Conservation (phyloP, 2,888 invertebrate genomes). For the Agrilus cyanescens region DNA sequence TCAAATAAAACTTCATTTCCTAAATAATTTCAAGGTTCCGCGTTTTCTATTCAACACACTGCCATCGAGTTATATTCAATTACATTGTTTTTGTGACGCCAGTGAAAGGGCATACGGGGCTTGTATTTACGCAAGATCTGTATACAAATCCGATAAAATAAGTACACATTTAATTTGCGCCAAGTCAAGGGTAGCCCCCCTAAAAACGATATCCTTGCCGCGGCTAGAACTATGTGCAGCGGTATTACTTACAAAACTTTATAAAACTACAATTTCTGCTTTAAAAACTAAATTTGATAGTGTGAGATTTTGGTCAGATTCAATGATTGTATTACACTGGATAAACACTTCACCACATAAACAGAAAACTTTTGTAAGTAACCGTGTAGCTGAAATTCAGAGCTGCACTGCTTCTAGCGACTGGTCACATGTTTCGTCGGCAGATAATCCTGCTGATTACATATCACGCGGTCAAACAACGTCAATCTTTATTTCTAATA, state of each 20-base stretch:
- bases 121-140: conserved; percentile 15
- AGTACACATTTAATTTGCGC: too few species aligned
- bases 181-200: conserved; percentile 19
- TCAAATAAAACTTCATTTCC: neutral
- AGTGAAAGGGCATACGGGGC: conserved; percentile 16
- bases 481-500: neutral
- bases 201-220: conserved; percentile 16
- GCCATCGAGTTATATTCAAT: conserved; percentile 5
- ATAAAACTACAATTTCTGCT: too few species aligned
- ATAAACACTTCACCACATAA: too few species aligned
- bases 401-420: too few species aligned
- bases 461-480: neutral
- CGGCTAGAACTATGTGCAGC: conserved; percentile 16
- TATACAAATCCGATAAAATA: conserved; percentile 10
- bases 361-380: too few species aligned
- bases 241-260: too few species aligned
- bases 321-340: too few species aligned
- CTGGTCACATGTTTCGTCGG: too few species aligned
- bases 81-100: conserved; percentile 16
- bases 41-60: conserved; percentile 6
- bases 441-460: too few species aligned
- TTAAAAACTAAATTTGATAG: too few species aligned
- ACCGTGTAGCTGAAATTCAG: too few species aligned
- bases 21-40: conserved; percentile 8
- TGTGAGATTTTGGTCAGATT: too few species aligned